Evolutionary conservation across 2,797 vertebrate genomes (phyloP).

Genomic region (Sternotherus odoratus): DNA sequence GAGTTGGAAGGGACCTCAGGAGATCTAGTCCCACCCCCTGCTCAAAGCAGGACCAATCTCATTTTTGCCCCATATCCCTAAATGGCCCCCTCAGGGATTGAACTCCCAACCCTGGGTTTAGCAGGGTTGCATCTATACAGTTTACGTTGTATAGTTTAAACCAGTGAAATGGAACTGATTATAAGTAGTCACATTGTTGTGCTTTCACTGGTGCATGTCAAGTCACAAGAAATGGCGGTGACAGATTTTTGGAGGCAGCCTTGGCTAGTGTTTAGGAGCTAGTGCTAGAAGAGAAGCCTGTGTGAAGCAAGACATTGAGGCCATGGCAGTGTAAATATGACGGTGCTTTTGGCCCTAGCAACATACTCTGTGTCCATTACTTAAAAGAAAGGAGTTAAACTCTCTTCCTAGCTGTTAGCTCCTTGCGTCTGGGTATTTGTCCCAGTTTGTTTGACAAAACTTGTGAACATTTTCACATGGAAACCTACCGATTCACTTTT

Average conservation of each 20-base stretch:
- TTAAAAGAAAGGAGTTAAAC: neutral
- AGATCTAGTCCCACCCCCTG: too few relatives aligned
- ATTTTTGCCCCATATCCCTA: too few relatives aligned
- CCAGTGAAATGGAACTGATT: neutral
- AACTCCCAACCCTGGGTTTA: too few relatives aligned
- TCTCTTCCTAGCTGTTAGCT: neutral
- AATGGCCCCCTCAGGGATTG: too few relatives aligned
- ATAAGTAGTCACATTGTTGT: neutral
- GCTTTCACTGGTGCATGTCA: neutral
- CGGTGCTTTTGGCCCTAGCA: neutral
- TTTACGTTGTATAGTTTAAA: neutral
- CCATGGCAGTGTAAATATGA: rapidly evolving
- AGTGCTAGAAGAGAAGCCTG: neutral
- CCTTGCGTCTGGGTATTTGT: neutral
- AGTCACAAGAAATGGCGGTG: neutral
- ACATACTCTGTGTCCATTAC: neutral
- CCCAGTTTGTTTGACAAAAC: neutral
- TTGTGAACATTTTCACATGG: neutral
- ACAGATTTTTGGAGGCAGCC: neutral
- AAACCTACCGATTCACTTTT: neutral
- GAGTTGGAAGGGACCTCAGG: too few relatives aligned
- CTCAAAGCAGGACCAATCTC: too few relatives aligned
- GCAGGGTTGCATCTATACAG: neutral
- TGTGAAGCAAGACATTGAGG: neutral
- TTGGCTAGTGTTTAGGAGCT: neutral